Evolutionary conservation across 2,888 invertebrate genomes (phyloP), one percentile per base, ranked within the genome.

Genomic region (Uropetala carovei): DNA sequence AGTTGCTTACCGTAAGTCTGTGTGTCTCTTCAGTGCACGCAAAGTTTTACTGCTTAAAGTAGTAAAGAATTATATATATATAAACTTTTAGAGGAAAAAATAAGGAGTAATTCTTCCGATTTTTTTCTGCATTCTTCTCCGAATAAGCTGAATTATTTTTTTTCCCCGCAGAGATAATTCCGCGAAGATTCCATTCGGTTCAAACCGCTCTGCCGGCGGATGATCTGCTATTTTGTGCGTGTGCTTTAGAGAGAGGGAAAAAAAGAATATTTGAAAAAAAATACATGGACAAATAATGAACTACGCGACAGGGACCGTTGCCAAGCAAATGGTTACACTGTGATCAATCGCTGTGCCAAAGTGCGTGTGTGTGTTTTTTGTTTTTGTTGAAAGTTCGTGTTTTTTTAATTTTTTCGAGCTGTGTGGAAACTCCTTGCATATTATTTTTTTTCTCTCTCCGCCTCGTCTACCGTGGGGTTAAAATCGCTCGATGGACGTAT

Each of bases 341-440:
- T 68, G 68, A n/a, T 68, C 68, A 68, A 68, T 68, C 68, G 22
- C 22, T 75, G 75, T 75, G 75, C 27, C 75, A 75, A 75, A 75
- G 75, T 75, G 75, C 10, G 1, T 18, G 59, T 9, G 75, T 75
- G n/a, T 27, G 64, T n/a, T 18, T n/a, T 22, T 75, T 75, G n/a
- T 22, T 75, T 13, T 43, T 13, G 13, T 18, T 27, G 75, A 22
- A 75, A 75, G 27, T 11, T 75, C 22, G 13, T 60, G n/a, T n/a
- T n/a, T n/a, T n/a, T 16, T 60, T 27, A 27, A n/a, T n/a, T 75
- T 75, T 27, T 22, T 75, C 1, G 75, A 75, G 2, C n/a, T 18
- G 18, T 10, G 68, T n/a, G 75, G 75, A 75, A 75, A 13, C 22
- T 27, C 75, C 18, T 9, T n/a, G 75, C 14, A 68, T 3, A n/a